Conservation (phyloP, 2,113 vertebrate genomes). For the Trachemys scripta region DNA sequence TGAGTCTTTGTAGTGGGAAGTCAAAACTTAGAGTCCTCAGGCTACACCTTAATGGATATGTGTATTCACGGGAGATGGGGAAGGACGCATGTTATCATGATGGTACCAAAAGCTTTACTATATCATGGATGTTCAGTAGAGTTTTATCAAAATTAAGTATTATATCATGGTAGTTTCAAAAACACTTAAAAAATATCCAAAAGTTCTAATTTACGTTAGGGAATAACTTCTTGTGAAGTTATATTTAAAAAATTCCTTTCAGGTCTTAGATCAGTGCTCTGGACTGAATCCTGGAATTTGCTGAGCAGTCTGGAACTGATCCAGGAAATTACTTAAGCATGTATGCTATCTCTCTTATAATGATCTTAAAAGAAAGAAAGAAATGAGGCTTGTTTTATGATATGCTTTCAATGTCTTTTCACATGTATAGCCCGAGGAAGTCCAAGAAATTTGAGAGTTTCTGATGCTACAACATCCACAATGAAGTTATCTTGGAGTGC, state of each 20-base stretch:
- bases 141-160: background rate
- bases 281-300: background rate
- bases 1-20: background rate
- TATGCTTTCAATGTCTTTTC: slow-evolving; percentile 47
- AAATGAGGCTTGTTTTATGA: background rate
- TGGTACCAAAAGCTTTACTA: background rate
- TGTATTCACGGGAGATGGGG: background rate
- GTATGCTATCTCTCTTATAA: background rate
- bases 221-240: background rate
- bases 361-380: background rate
- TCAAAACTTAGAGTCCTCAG: background rate
- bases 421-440: slow-evolving; percentile 87
- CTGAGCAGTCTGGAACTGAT: background rate
- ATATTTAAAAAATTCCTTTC: background rate
- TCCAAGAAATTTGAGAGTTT: slow-evolving; percentile 91
- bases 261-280: background rate
- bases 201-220: background rate
- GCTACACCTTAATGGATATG: background rate
- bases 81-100: background rate
- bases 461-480: slow-evolving; percentile 90
- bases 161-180: background rate
- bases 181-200: too few relatives aligned
- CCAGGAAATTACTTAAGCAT: background rate
- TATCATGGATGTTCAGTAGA: background rate
- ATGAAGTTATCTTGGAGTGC: slow-evolving; percentile 90